Percentiles rank a stretch among this genome's conserved stretches.
Evolutionary conservation across 2,113 vertebrate species (phyloP).

Genomic region (Oryzias celebensis): DNA sequence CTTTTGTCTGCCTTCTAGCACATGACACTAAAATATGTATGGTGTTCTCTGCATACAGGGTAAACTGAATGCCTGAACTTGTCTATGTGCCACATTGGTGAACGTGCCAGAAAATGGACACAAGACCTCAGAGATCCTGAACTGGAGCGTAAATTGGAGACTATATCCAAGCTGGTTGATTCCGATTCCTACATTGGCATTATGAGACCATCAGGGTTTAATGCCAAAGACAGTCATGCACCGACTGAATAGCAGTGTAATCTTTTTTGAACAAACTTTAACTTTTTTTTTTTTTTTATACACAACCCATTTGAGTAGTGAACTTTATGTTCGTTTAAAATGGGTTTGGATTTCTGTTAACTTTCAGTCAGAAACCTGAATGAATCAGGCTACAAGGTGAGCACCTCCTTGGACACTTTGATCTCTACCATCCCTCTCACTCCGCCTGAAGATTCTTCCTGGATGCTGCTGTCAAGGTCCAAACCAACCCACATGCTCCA

Average conservation of each 20-base stretch:
- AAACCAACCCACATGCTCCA: not conserved
- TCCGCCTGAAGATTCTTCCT: slow-evolving; percentile 84
- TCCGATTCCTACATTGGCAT: slow-evolving; percentile 96
- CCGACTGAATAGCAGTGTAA: slow-evolving; percentile 91
- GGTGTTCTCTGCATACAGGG: no score
- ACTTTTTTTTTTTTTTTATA: not conserved
- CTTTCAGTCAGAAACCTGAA: slow-evolving; percentile 12
- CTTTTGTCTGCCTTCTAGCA: not conserved
- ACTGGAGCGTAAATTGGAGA: slow-evolving; percentile 92
- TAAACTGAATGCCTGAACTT: not conserved
- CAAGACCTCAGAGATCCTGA: slow-evolving; percentile 88
- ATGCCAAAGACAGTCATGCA: slow-evolving; percentile 97
- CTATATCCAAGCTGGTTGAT: slow-evolving; percentile 89
- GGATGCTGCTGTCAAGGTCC: slow-evolving; percentile 62
- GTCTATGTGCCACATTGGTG: slow-evolving; percentile 61
- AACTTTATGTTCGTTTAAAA: not conserved
- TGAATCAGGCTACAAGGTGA: no score
- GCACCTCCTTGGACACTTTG: slow-evolving; percentile 82
- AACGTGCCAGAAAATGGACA: slow-evolving; percentile 79
- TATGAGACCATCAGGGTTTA: slow-evolving; percentile 87
- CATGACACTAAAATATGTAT: not conserved
- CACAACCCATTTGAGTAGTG: not conserved
- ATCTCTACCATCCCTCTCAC: slow-evolving; percentile 83
- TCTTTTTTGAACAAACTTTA: slow-evolving; percentile 37
- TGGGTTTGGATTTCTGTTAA: not conserved